A percentile compares a stretch with the other conserved stretches of the same genome.
Evolutionary conservation across 1,140 invertebrate genomes (phyloP).

Genomic region (Brachionus angularis): DNA sequence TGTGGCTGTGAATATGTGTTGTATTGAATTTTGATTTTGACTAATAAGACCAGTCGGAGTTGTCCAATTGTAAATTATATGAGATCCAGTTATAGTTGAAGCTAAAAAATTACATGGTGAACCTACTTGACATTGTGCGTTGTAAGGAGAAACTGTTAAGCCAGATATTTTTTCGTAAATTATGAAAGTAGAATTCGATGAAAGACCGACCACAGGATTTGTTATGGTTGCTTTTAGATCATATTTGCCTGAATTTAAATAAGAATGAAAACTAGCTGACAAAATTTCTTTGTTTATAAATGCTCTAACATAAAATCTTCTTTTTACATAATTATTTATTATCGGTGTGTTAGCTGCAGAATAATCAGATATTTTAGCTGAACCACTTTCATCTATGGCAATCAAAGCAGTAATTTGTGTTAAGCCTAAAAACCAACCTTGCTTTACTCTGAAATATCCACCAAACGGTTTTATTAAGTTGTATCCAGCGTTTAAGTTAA

Average conservation of each 20-base stretch:
- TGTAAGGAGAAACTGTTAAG: neutral
- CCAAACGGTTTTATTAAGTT: constrained; percentile 15
- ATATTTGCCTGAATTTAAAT: neutral
- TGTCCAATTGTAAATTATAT: neutral
- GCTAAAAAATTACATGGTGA: neutral
- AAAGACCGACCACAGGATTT: neutral
- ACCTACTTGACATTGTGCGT: neutral
- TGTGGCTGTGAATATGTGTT: no score
- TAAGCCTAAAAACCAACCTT: constrained; percentile 6
- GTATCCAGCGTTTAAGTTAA: neutral
- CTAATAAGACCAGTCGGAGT: neutral
- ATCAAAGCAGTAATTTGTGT: neutral
- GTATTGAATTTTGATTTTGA: no score
- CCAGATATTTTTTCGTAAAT: neutral
- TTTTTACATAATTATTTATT: neutral
- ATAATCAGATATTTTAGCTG: neutral
- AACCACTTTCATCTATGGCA: neutral
- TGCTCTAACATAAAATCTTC: neutral
- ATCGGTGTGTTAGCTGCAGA: neutral
- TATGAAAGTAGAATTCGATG: neutral
- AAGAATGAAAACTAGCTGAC: neutral
- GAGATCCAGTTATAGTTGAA: neutral
- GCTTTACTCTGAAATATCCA: neutral
- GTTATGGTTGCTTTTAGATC: neutral
- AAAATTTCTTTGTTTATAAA: neutral